Conservation (phyloP, 2,888 invertebrate genomes). For the Rhamnusium bicolor region DNA sequence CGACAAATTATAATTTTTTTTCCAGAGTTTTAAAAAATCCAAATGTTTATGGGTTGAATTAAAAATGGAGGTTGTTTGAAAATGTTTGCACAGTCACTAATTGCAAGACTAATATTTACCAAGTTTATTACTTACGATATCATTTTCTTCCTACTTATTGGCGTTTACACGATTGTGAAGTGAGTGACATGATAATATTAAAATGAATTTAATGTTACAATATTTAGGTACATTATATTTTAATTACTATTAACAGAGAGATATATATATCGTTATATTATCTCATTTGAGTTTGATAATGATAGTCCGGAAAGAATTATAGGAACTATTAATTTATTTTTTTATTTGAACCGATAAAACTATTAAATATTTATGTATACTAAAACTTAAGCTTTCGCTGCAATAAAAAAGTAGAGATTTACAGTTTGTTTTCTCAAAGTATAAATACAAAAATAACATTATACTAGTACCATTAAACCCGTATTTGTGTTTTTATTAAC, state of each 20-base stretch:
- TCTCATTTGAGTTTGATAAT: conserved; percentile 12
- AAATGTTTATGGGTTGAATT: too few relatives aligned
- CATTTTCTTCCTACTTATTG: not conserved
- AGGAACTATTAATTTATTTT: not conserved
- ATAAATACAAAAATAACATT: conserved; percentile 19
- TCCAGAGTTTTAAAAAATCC: too few relatives aligned
- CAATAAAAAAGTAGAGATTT: conserved; percentile 6
- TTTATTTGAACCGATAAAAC: not conserved
- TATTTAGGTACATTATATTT: not conserved
- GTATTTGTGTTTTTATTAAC: not conserved
- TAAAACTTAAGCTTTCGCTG: conserved; percentile 6
- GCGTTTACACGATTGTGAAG: not conserved
- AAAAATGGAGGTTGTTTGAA: too few relatives aligned
- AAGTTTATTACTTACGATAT: not conserved
- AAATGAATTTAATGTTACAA: not conserved
- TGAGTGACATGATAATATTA: not conserved
- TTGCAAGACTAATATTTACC: too few relatives aligned
- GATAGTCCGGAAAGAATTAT: not conserved
- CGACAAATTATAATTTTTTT: too few relatives aligned
- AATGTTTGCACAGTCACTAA: too few relatives aligned
- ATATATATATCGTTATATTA: conserved; percentile 8
- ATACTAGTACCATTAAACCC: conserved; percentile 12
- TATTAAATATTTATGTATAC: conserved; percentile 8
- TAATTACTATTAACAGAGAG: not conserved
- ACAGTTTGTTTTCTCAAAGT: not conserved